Conservation (phyloP, 2,113 vertebrate genomes). For the Cebidichthys violaceus region DNA sequence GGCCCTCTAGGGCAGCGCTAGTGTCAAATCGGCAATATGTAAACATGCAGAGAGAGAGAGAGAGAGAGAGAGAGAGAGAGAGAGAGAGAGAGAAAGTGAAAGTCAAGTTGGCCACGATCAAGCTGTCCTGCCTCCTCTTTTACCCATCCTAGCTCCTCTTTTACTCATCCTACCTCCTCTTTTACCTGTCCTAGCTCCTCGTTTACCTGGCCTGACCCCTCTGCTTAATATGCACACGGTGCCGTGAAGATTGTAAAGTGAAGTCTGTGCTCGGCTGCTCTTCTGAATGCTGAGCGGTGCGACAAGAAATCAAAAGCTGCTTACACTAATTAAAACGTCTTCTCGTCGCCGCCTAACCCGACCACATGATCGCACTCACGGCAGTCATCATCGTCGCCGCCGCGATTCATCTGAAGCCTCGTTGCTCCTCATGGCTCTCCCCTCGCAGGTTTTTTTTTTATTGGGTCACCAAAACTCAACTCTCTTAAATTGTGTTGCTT, state of each 20-base stretch:
- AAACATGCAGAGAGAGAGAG: too few species aligned
- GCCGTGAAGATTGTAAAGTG: slow-evolving; percentile 10
- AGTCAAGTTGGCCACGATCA: neutral
- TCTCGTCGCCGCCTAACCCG: neutral
- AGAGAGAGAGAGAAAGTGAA: too few species aligned
- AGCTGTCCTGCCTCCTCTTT: neutral
- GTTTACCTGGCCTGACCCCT: slow-evolving; percentile 19
- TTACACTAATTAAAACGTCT: slow-evolving; percentile 48
- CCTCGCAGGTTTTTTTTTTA: neutral
- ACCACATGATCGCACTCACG: neutral
- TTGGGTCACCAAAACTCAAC: neutral
- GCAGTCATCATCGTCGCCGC: slow-evolving; percentile 1
- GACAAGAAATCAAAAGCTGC: slow-evolving; percentile 57
- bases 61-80: too few species aligned
- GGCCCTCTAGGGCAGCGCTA: neutral
- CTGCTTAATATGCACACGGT: neutral
- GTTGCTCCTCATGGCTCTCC: neutral
- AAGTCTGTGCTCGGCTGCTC: slow-evolving; percentile 24
- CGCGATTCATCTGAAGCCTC: neutral
- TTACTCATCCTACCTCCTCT: too few species aligned
- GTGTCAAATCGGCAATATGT: slow-evolving; percentile 1
- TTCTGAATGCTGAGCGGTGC: slow-evolving; percentile 33
- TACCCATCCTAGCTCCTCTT: too few species aligned
- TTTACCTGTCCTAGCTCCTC: neutral
- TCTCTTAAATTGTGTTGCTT: neutral